Evolutionary conservation across 2,113 vertebrate genomes (phyloP), one percentile per base, ranked within the genome.

Genomic region (Triplophysa dalaica): DNA sequence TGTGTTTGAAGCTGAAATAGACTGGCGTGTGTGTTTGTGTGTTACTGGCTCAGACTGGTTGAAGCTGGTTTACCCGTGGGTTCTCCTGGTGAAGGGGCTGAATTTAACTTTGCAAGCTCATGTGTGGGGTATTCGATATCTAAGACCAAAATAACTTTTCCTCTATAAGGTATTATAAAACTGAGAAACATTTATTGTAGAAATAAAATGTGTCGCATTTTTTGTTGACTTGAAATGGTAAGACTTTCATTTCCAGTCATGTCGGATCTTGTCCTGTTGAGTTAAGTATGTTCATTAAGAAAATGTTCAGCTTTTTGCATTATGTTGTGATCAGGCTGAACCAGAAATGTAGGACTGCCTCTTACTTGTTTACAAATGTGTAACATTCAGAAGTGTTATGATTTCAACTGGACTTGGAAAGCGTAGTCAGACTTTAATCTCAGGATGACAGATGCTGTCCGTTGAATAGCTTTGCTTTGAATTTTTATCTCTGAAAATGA

Each of bases 21-120:
- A 52, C 69, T 38, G 50, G 24, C 26, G 4, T 75, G 58, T 13
- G 72, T 48, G 22, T 81, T 87, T 87, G 84, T n/a, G 38, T 45
- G 33, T 52, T 17, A 76, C 38, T 45, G 3, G 45, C 19, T 76
- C 19, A 76, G 74, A 76, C 74, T 76, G 60, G 74, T 64, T 76
- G 16, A 52, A 65, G 74, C 74, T 52, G 74, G 74, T 76, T 76
- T 65, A 65, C 38, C 10, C 26, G 6, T 38, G 69, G 50, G 69
- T 19, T 72, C 58, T 75, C n/a, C 56, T 61, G 58, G 72, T 75
- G 72, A 61, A 75, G 72, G 73, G 74, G 62, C 74, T 87, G 81
- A 81, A 69, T 64, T 83, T 81, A 87, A 88, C 74, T 68, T 54
- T 74, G 67, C 45, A 80, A 84, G 84, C 73, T 84, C 77, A 84